Evolutionary conservation across 2,797 vertebrate species (phyloP), one percentile per base, ranked within the genome.

Genomic region (Oryzias dopingdopingensis): DNA sequence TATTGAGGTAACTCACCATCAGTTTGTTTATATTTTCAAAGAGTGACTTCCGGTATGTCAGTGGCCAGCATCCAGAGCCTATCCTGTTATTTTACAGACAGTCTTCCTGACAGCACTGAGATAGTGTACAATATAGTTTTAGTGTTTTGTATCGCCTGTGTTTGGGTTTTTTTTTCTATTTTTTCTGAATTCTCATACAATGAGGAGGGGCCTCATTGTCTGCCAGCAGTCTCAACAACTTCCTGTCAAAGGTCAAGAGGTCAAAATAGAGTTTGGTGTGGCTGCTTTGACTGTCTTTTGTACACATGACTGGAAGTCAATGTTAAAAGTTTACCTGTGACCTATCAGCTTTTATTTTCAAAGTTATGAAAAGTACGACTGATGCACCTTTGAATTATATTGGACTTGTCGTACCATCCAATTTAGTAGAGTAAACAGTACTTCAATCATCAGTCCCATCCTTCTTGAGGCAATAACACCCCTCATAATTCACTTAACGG

Each of bases 211-310:
- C 59, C 62, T 66, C 52, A 41, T 20, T 63, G 45, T 58, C 49
- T 67, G 29, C 69, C 62, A 70, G 60, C 81, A 83, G 82, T 84
- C 76, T 85, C 81, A 81, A 80, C 62, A 80, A 71, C 81, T 82
- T 88, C 83, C 87, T 84, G 76, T 65, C 56, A 62, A 46, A 72
- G 47, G 14, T 59, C 47, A 42, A 70, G 63, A 70, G 79, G 77
- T 67, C 70, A 65, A 15, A 51, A 43, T 57, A 42, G 74, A 72
- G 72, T 59, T 60, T 59, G 43, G 58, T 65, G 16, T 29, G 26
- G 26, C 26, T 29, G 5, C 26, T 6, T 37, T 37, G 12, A 37
- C 32, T 13, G 26, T 26, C 6, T 26, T 26, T 7, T 26, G 2
- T 7, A 7, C 26, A 26, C 7, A 26, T 26, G 26, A 26, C 6